Evolutionary conservation across 2,797 vertebrate genomes (phyloP), one percentile per base, ranked within the genome.

Genomic region (Hemibagrus guttatus): DNA sequence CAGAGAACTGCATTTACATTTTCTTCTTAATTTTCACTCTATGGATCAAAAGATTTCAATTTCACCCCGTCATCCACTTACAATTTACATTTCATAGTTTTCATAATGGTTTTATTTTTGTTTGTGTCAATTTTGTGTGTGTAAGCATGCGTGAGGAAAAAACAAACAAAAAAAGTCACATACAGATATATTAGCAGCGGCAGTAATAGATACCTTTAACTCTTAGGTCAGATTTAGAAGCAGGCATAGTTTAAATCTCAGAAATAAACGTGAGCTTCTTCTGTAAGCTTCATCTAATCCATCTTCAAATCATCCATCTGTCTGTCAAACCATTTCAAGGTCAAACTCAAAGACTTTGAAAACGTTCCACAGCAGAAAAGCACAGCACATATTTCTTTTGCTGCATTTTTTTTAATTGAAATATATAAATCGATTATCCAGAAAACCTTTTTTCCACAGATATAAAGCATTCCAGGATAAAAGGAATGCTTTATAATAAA

Each of bases 1-100:
- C 11, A 83, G 69, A n/a, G 54, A 83, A 69, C 46, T 78, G 83
- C 21, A 35, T 59, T 31, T 79, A 23, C 76, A 79, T 35, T 35
- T 58, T 56, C 28, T 35, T 28, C 54, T 23, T 79, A 21, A 78
- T 58, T 79, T 12, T 54, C 16, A 76, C 56, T 76, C 16, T 74
- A 52, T 74, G 72, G 42, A 52, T 75, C 14, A 75, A 17, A 54
- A 31, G 49, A 75, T 75, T 75, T 54, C n/a, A 52, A 31, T 19
- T 76, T 76, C 74, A 76, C 49, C 49, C 72, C 7, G 28, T 75
- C 46, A 54, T n/a, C 49, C 17, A n/a, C 49, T 28, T 31, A 31
- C 17, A 76, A 9, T 76, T 28, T 26, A 31, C 1, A 66, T 21
- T 71, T 4, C 42, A 72, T 23, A 23, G 7, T 3, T 75, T 3